These are phyloP conservation scores for Cyphomyrmex costatus DNA, from an alignment of 1,140 invertebrate species.

Conservation along the genomic window DNA sequence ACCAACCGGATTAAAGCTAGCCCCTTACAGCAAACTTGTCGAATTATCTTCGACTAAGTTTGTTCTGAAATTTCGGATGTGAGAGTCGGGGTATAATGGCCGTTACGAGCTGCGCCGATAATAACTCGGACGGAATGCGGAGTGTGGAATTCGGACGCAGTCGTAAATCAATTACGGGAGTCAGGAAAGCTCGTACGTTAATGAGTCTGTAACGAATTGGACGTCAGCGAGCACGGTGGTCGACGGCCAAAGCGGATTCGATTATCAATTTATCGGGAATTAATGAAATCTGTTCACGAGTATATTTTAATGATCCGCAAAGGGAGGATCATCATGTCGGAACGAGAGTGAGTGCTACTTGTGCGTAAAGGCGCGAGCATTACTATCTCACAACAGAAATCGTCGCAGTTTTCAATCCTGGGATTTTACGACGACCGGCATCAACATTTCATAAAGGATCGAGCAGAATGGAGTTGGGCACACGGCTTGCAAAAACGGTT, in stretches of 20 bases:
- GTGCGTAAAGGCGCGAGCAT: neutral
- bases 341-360: neutral
- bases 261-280: conserved; percentile 33
- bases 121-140: conserved; percentile 39
- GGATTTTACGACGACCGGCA: conserved; percentile 59
- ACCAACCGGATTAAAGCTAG: conserved; percentile 73
- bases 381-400: conserved; percentile 13
- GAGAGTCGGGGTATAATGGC: conserved; percentile 29
- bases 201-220: conserved; percentile 41
- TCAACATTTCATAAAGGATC: conserved; percentile 61
- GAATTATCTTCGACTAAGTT: conserved; percentile 69
- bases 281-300: neutral
- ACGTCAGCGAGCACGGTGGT: neutral
- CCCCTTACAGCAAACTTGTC: conserved; percentile 68
- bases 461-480: conserved; percentile 37
- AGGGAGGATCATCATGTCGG: neutral
- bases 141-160: conserved; percentile 33
- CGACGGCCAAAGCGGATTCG: neutral
- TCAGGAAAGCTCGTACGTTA: conserved; percentile 47
- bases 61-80: conserved; percentile 26
- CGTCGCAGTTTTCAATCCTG: conserved; percentile 56
- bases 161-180: conserved; percentile 51
- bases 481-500: conserved; percentile 54
- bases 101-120: conserved; percentile 17
- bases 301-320: conserved; percentile 29